Evolutionary conservation across 2,888 invertebrate species (phyloP).

Genomic region (Drosophila nigritarsus): DNA sequence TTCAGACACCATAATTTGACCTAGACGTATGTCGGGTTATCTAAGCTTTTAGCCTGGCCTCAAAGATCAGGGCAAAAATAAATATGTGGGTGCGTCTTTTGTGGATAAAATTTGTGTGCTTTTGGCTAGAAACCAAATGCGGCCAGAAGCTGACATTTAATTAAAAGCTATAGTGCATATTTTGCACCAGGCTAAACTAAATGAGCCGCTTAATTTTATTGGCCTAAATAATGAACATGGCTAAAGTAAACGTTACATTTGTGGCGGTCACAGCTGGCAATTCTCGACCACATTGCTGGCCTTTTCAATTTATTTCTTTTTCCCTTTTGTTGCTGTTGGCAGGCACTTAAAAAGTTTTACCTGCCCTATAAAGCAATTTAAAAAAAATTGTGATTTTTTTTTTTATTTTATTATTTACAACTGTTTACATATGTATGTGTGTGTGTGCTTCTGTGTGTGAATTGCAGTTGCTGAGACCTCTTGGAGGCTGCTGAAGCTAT

Average conservation of each 20-base stretch:
- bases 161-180: slow-evolving; percentile 34
- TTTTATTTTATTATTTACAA: slow-evolving; percentile 59
- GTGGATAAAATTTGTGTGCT: background rate
- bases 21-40: slow-evolving; percentile 42
- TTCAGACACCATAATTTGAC: slow-evolving; percentile 45
- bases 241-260: slow-evolving; percentile 31
- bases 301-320: slow-evolving; percentile 37
- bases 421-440: slow-evolving; percentile 30
- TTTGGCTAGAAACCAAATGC: slow-evolving; percentile 1
- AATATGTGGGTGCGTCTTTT: slow-evolving; percentile 20
- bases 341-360: slow-evolving; percentile 54
- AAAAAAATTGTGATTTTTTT: slow-evolving; percentile 50
- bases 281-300: slow-evolving; percentile 31
- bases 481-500: slow-evolving; percentile 60
- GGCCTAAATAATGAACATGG: slow-evolving; percentile 60
- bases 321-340: slow-evolving; percentile 26
- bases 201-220: slow-evolving; percentile 62
- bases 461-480: slow-evolving; percentile 55
- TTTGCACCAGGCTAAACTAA: slow-evolving; percentile 38
- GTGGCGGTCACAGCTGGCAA: slow-evolving; percentile 49
- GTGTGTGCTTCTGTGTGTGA: slow-evolving; percentile 11
- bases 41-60: slow-evolving; percentile 6
- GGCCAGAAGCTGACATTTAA: slow-evolving; percentile 42
- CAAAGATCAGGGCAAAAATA: slow-evolving; percentile 3
- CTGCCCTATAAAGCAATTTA: slow-evolving; percentile 58